Evolutionary conservation across 2,797 vertebrate species (phyloP).

Genomic region (Hippoglossus hippoglossus): DNA sequence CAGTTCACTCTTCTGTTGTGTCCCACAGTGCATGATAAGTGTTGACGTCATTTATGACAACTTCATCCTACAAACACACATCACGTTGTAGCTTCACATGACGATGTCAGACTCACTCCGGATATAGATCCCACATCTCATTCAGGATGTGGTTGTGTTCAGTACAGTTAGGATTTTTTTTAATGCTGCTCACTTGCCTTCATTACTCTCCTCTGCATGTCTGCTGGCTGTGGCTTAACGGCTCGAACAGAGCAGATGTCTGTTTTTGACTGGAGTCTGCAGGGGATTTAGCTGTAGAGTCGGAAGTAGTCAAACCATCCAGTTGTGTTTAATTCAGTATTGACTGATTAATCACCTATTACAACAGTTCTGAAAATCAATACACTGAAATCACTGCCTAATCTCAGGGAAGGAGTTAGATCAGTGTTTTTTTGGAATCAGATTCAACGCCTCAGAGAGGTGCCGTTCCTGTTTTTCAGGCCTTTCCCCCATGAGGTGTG

Average conservation of each 20-base stretch:
- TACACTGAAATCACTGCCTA: conserved; percentile 83
- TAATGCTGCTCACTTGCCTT: conserved; percentile 53
- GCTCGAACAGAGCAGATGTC: conserved; percentile 25
- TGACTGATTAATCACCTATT: conserved; percentile 56
- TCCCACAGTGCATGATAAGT: conserved; percentile 68
- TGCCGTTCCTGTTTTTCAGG: conserved; percentile 58
- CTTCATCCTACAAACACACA: conserved; percentile 42
- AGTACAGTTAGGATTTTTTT: conserved; percentile 27
- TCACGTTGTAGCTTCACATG: conserved; percentile 41
- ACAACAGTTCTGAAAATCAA: conserved; percentile 57
- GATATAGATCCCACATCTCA: conserved; percentile 36
- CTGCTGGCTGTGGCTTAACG: conserved; percentile 46
- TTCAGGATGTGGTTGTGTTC: conserved; percentile 46
- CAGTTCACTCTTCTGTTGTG: conserved; percentile 57
- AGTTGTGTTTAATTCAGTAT: conserved; percentile 40
- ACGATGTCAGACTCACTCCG: conserved; percentile 35
- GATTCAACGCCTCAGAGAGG: conserved; percentile 69
- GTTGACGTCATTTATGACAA: conserved; percentile 42
- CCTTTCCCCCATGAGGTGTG: conserved; percentile 52
- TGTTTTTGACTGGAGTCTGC: conserved; percentile 43
- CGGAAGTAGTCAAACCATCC: conserved; percentile 40
- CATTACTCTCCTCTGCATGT: conserved; percentile 63
- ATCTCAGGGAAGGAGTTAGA: conserved; percentile 85
- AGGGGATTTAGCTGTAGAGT: conserved; percentile 25
- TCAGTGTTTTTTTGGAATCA: conserved; percentile 80